Evolutionary conservation across 2,888 invertebrate genomes (phyloP).

Genomic region (Sesamia inferens): DNA sequence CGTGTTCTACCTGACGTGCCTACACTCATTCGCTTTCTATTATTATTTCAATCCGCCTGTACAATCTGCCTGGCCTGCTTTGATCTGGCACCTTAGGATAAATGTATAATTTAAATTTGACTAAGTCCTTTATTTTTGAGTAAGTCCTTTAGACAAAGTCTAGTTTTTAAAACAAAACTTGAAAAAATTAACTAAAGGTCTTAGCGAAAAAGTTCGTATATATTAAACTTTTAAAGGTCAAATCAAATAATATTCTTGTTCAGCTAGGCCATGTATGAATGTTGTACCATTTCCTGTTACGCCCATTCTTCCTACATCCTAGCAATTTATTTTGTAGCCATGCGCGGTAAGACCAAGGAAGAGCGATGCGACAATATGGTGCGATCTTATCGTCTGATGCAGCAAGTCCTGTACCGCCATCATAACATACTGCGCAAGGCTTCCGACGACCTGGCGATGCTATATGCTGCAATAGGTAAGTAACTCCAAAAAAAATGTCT

Average conservation of each 20-base stretch:
- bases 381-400: slow-evolving; percentile 76
- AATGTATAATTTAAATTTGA: neutral
- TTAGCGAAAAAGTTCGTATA: neutral
- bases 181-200: neutral
- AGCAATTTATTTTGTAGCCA: slow-evolving; percentile 67
- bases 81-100: slow-evolving; percentile 6
- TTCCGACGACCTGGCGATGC: slow-evolving; percentile 77
- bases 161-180: neutral
- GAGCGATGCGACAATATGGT: slow-evolving; percentile 71
- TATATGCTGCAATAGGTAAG: slow-evolving; percentile 81
- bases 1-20: slow-evolving; percentile 22
- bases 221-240: neutral
- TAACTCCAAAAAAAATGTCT: neutral
- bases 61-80: neutral
- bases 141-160: neutral
- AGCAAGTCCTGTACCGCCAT: slow-evolving; percentile 82
- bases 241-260: neutral
- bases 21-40: slow-evolving; percentile 1
- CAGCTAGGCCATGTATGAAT: neutral
- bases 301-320: neutral
- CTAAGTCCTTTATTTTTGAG: no score
- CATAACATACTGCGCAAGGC: slow-evolving; percentile 74
- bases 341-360: slow-evolving; percentile 64
- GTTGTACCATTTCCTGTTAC: neutral
- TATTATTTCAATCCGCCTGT: neutral